Evolutionary conservation across 2,113 vertebrate genomes (phyloP).

Genomic region (Dipodomys ordii): DNA sequence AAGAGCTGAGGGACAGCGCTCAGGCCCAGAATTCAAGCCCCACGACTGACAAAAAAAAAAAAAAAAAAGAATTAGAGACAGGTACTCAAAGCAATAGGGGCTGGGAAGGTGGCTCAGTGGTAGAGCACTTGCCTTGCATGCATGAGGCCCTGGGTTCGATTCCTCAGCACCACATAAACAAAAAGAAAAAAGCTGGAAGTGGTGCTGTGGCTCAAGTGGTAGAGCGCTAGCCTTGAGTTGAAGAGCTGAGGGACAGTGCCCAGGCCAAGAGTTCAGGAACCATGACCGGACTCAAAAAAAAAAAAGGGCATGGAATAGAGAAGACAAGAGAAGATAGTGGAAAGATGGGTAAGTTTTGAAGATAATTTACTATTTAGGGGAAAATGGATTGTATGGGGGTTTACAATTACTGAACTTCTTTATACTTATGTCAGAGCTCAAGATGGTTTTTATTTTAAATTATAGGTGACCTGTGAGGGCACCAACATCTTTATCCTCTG

Average conservation of each 20-base stretch:
- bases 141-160: too few species aligned
- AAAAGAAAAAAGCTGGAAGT: too few species aligned
- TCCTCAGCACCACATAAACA: too few species aligned
- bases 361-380: neutral
- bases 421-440: neutral
- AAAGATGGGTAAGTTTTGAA: neutral
- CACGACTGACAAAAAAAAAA: neutral
- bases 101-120: too few species aligned
- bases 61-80: neutral
- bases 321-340: neutral
- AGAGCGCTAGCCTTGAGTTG: too few species aligned
- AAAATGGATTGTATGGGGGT: neutral
- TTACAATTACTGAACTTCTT: neutral
- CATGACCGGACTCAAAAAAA: too few species aligned
- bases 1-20: too few species aligned
- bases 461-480: neutral
- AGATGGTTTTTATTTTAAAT: constrained; percentile 34
- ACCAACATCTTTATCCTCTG: neutral
- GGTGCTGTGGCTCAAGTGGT: too few species aligned
- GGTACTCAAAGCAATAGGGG: neutral
- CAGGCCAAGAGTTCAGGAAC: too few species aligned
- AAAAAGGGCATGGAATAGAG: neutral
- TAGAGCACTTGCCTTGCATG: too few species aligned
- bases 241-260: too few species aligned
- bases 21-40: too few species aligned